Base-by-base conservation (phyloP, 2,888 invertebrate species). In the Tenthredo livida region DNA sequence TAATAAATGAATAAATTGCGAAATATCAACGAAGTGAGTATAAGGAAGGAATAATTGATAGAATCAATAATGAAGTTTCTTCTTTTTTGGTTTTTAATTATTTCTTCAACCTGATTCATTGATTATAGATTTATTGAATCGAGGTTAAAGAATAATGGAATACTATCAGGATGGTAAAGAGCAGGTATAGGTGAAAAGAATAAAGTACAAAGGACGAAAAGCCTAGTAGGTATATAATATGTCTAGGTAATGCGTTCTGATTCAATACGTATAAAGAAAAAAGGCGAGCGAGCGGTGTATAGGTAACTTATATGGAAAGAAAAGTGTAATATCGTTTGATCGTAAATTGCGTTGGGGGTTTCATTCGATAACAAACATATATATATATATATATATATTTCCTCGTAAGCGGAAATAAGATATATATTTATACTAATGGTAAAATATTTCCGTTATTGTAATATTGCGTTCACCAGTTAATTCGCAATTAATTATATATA, bases 301-400 rank as follows among this genome's bases (percentile, higher is more conserved):
- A 29, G 29, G 25, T 61, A 61, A 29, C 12, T 61, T 70, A 73
- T 73, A 10, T n/a, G n/a, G 10, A 77, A 54, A 77, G 33, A 6
- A 29, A 17, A 54, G 29, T 77, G 47, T 75, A 77, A 77, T 77
- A 77, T 77, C 77, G 33, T 54, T 54, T 77, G 77, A 77, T 54
- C 50, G 54, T 77, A 77, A 77, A 77, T 54, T 50, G 50, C 40
- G 12, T 50, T 9, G 25, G 29, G n/a, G 29, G n/a, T 73, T 21
- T 47, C 47, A 43, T 73, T 47, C 73, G 47, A 73, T 25, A 40
- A 43, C 15, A 37, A 17, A 72, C n/a, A 73, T 43, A 40, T 43
- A 43, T 67, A 9, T 54, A 54, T n/a, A 17, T 54, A 2, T n/a
- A 54, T 54, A 58, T 25, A 25, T 25, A 61, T 21, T 54, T 54